Conservation (phyloP, 2,113 vertebrate genomes). For the Cynocephalus volans region DNA sequence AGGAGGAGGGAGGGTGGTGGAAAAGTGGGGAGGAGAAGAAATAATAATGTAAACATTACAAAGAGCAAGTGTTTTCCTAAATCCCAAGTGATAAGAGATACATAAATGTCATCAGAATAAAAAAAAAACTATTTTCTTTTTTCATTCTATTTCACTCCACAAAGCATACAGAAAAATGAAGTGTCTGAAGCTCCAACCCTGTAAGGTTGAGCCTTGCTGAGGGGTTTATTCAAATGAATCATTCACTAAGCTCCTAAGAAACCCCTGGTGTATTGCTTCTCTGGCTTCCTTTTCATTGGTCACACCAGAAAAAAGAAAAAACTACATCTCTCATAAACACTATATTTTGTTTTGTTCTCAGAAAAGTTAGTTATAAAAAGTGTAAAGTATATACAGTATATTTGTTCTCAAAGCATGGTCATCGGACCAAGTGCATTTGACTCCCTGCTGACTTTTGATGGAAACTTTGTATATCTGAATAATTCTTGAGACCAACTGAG, state of each 20-base stretch:
- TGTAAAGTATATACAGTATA: neutral
- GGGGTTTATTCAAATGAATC: neutral
- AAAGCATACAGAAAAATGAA: neutral
- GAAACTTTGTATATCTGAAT: neutral
- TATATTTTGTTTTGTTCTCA: neutral
- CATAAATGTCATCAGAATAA: neutral
- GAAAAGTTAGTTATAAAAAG: neutral
- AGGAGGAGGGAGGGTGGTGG: neutral
- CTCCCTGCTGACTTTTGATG: neutral
- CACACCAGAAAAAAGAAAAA: neutral
- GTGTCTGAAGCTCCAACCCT: neutral
- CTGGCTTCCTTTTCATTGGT: neutral
- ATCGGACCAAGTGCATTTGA: neutral
- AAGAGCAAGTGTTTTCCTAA: neutral
- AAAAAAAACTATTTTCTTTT: neutral
- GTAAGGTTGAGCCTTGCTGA: neutral
- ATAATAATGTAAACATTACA: neutral
- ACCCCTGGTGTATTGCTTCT: rapidly evolving
- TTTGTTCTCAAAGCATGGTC: neutral
- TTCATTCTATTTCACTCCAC: neutral
- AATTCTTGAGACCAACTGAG: neutral
- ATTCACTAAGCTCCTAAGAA: neutral
- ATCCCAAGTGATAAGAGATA: neutral
- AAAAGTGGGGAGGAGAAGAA: neutral
- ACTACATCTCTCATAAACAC: neutral